Base-by-base conservation (phyloP, 2,888 invertebrate genomes). In the Holacanthella duospinosa region DNA sequence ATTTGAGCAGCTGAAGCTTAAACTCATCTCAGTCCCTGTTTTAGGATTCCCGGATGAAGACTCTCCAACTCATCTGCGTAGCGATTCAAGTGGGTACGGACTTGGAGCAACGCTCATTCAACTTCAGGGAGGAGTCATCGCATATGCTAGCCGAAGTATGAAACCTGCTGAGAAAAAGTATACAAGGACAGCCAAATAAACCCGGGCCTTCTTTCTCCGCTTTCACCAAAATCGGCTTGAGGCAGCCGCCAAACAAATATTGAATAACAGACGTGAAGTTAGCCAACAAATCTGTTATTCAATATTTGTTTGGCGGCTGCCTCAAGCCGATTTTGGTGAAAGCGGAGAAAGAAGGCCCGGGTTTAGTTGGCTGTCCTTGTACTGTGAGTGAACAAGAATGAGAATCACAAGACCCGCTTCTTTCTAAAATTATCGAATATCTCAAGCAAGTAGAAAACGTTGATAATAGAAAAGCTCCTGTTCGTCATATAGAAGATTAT, bases 301-400 rank as follows among this genome's bases (percentile, higher is more conserved):
- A n/a, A n/a, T n/a, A n/a, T n/a, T n/a, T n/a, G n/a, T n/a, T n/a
- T n/a, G n/a, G n/a, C n/a, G n/a, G n/a, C n/a, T n/a, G n/a, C n/a
- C n/a, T n/a, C n/a, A n/a, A n/a, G n/a, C n/a, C n/a, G n/a, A n/a
- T n/a, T n/a, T n/a, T n/a, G n/a, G n/a, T n/a, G n/a, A n/a, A n/a
- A 16, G 43, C 62, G 29, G 66, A 72, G 43, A 63, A 66, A 36
- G 73, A 74, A 64, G 62, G 64, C 16, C n/a, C n/a, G n/a, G n/a
- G n/a, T n/a, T n/a, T n/a, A n/a, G n/a, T n/a, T n/a, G n/a, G n/a
- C n/a, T n/a, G 64, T 61, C 24, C 71, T 4, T 28, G 28, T 1
- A 55, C 28, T 6, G 43, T 64, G n/a, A 64, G 64, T 43, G 60
- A 64, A 6, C 61, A 61, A 2, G 48, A 61, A 1, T 62, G 66